phyloP scores from a whole-genome alignment of 2,113 vertebrate species.

The Protobothrops mucrosquamatus region DNA sequence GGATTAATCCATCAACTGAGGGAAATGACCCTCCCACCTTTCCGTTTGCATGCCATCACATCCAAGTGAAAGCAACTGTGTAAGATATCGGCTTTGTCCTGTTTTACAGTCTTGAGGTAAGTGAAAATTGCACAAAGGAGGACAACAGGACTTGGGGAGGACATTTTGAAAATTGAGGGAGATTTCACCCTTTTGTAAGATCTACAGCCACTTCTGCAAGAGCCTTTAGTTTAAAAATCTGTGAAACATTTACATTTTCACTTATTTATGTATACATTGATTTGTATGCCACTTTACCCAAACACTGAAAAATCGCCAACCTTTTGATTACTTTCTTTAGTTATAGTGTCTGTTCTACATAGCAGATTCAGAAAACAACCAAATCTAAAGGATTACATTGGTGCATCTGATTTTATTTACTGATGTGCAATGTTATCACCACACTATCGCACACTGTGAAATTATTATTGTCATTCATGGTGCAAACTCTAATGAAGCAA shows the following conservation, averaged over 20 bases:
- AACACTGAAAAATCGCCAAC: neutral
- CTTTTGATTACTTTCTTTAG: neutral
- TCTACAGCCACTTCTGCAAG: neutral
- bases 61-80: neutral
- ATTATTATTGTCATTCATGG: neutral
- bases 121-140: neutral
- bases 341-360: neutral
- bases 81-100: neutral
- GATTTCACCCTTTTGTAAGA: neutral
- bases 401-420: neutral
- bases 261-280: neutral
- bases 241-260: neutral
- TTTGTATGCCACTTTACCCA: neutral
- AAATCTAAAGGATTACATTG: neutral
- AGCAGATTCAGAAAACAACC: neutral
- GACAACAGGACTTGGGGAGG: neutral
- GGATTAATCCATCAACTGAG: neutral
- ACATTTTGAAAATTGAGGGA: neutral
- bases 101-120: neutral
- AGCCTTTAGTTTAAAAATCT: neutral
- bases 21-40: neutral
- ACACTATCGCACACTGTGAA: neutral
- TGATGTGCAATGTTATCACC: neutral
- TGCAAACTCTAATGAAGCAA: no score
- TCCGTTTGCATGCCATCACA: neutral